Evolutionary conservation across 2,797 vertebrate genomes (phyloP), one percentile per base, ranked within the genome.

Genomic region (Allobates femoralis): DNA sequence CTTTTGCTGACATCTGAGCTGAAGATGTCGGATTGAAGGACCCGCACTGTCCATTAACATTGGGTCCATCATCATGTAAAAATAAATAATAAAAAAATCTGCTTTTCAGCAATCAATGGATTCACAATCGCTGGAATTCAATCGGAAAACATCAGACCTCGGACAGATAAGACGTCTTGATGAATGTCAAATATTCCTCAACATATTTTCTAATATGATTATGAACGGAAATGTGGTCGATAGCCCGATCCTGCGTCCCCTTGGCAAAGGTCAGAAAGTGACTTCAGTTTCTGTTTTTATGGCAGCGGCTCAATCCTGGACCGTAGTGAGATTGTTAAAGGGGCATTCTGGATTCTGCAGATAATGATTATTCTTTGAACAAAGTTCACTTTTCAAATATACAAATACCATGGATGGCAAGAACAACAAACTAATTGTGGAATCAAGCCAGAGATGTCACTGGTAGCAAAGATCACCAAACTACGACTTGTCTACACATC

Each of bases 191-290:
- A 85, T 62, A 69, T 69, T 50, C 10, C 60, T 85, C 83, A 16
- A 85, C 50, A 32, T 56, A 69, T 71, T 85, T 79, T 85, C 74
- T 85, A 85, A 85, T 85, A 85, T 56, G 75, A 85, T 79, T 85
- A 85, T 79, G 75, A 85, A 66, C 3, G 46, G 58, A 69, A 85
- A 79, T 79, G 4, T 79, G 75, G 66, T 78, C 74, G 83, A 84
- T 84, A 84, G 76, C 46, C 60, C 83, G 64, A 79, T 79, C 62
- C 51, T 15, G 75, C 14, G 75, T 79, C 75, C 77, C 83, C 83
- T 85, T 85, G 75, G 34, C 62, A 79, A 69, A 85, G 83, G 83
- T 85, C 83, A 46, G 21, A 10, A 56, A 66, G 23, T 1, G 26
- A 21, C 23, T 16, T 18, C 56, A 10, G n/a, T 51, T 74, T 50